These are phyloP conservation scores for Pachyuromys duprasi DNA, from an alignment of 2,797 vertebrate species.

Conservation along the genomic window DNA sequence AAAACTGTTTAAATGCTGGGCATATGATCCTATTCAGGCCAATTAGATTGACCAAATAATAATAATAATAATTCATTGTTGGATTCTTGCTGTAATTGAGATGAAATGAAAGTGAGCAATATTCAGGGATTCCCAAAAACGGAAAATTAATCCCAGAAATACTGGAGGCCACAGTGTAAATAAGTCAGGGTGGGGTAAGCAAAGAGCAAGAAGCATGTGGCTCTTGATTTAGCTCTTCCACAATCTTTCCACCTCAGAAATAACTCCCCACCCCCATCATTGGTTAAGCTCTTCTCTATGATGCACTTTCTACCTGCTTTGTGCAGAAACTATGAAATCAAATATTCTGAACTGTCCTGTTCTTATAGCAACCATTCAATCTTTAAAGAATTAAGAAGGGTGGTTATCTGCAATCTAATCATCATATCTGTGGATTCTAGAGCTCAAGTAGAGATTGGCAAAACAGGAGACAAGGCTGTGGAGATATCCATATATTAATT, in stretches of 20 bases:
- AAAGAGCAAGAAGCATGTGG: not conserved
- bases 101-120: not conserved
- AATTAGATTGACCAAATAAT: not conserved
- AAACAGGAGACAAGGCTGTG: not conserved
- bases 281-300: not conserved
- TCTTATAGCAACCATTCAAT: not conserved
- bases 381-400: not conserved
- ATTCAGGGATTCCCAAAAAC: not conserved
- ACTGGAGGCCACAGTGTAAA: not conserved
- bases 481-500: not conserved
- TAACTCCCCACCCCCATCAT: constrained; percentile 56
- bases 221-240: not conserved
- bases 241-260: not conserved
- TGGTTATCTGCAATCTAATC: not conserved
- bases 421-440: not conserved
- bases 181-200: not conserved
- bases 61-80: not conserved
- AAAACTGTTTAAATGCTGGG: not conserved
- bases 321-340: not conserved
- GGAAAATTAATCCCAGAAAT: not conserved
- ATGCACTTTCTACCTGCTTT: not conserved
- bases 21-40: not conserved
- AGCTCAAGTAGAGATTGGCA: not conserved
- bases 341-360: not conserved
- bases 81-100: not conserved